A percentile compares a stretch with the other conserved stretches of the same genome.
phyloP scores from a whole-genome alignment of 2,888 invertebrate species.

The Pollenia labialis region DNA sequence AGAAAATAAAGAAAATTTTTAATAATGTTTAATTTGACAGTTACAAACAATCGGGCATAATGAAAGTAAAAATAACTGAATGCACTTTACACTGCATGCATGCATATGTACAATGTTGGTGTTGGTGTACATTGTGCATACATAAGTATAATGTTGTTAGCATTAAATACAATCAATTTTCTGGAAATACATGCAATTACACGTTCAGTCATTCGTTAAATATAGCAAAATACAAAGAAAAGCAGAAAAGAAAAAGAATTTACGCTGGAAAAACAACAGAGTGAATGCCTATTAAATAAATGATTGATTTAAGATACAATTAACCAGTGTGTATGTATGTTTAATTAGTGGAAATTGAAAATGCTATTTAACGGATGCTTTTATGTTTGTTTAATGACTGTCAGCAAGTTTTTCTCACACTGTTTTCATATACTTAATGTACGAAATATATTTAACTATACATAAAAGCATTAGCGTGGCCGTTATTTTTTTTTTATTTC shows the following conservation, averaged over 20 bases:
- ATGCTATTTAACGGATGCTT: not conserved
- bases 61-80: constrained; percentile 7
- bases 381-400: no score
- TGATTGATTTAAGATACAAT: constrained; percentile 34
- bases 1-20: constrained; percentile 18
- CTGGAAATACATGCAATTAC: constrained; percentile 14
- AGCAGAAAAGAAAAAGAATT: not conserved
- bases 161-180: constrained; percentile 4
- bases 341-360: not conserved
- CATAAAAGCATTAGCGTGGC: no score
- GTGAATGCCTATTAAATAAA: not conserved
- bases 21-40: constrained; percentile 56
- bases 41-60: constrained; percentile 3
- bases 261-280: not conserved
- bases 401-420: no score
- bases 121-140: no score
- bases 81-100: not conserved
- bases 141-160: no score
- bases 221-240: not conserved
- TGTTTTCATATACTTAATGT: no score
- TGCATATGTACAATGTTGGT: no score
- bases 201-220: not conserved
- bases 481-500: no score
- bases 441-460: no score
- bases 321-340: not conserved